Evolutionary conservation across 2,113 vertebrate species (phyloP).

Genomic region (Clarias macrocephalus): DNA sequence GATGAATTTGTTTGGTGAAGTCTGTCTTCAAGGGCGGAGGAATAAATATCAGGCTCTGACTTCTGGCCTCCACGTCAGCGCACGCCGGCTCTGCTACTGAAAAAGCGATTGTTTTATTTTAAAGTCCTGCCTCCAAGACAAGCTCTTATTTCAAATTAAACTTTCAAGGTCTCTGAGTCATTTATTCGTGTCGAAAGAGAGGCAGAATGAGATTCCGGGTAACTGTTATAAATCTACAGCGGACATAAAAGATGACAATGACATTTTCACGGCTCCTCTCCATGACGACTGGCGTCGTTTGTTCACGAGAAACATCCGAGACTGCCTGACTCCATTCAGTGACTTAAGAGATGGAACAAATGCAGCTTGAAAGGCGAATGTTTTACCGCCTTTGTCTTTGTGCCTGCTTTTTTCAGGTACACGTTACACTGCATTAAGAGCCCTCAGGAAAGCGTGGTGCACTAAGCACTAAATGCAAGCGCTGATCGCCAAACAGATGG

Average conservation of each 20-base stretch:
- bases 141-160: slow-evolving; percentile 74
- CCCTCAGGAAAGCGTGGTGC: slow-evolving; percentile 56
- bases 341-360: slow-evolving; percentile 73
- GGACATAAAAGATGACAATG: slow-evolving; percentile 72
- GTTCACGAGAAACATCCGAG: slow-evolving; percentile 65
- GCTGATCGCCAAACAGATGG: slow-evolving; percentile 54
- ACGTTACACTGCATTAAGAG: slow-evolving; percentile 31
- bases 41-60: slow-evolving; percentile 72
- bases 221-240: slow-evolving; percentile 72
- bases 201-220: slow-evolving; percentile 67
- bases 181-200: slow-evolving; percentile 72
- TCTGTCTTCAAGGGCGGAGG: slow-evolving; percentile 69
- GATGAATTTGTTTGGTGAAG: slow-evolving; percentile 66
- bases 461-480: slow-evolving; percentile 19
- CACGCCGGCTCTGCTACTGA: slow-evolving; percentile 59
- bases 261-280: slow-evolving; percentile 64
- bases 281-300: slow-evolving; percentile 60
- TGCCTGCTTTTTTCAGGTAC: slow-evolving; percentile 62
- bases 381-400: slow-evolving; percentile 63
- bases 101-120: slow-evolving; percentile 75
- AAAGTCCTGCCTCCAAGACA: slow-evolving; percentile 67
- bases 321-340: slow-evolving; percentile 64
- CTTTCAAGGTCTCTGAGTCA: slow-evolving; percentile 76
- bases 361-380: slow-evolving; percentile 65
- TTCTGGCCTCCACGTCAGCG: slow-evolving; percentile 59